A percentile compares a stretch with the other conserved stretches of the same genome.
Evolutionary conservation across 2,113 vertebrate genomes (phyloP).

Genomic region (Ptilorrhoa leucosticta): DNA sequence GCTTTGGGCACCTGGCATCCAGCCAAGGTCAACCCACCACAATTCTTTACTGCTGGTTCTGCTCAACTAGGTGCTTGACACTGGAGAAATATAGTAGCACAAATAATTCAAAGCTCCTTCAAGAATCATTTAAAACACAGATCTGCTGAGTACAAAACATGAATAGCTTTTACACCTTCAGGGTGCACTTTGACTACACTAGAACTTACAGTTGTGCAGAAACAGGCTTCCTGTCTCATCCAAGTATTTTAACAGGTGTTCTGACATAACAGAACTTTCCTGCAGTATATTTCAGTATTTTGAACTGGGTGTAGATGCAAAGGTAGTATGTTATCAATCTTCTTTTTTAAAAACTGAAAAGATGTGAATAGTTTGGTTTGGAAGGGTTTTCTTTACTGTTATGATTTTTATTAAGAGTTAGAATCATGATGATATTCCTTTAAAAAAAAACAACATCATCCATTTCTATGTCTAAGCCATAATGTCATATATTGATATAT

Average conservation of each 20-base stretch:
- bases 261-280: background rate
- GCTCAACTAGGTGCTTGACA: background rate
- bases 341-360: background rate
- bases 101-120: background rate
- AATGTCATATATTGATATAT: background rate
- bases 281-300: background rate
- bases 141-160: background rate
- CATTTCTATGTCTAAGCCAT: background rate
- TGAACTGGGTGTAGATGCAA: background rate
- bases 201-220: background rate
- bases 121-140: conserved; percentile 4
- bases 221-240: background rate
- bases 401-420: background rate
- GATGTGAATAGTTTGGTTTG: background rate
- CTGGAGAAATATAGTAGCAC: background rate
- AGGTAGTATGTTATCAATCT: background rate
- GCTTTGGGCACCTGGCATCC: background rate
- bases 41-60: background rate
- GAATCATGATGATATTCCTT: background rate
- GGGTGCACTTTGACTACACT: background rate
- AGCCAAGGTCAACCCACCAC: background rate
- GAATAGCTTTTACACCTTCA: background rate
- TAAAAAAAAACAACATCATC: background rate
- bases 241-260: background rate
- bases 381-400: background rate